These are phyloP conservation scores for Scylla paramamosain DNA, from an alignment of 1,140 invertebrate genomes.

Conservation along the genomic window DNA sequence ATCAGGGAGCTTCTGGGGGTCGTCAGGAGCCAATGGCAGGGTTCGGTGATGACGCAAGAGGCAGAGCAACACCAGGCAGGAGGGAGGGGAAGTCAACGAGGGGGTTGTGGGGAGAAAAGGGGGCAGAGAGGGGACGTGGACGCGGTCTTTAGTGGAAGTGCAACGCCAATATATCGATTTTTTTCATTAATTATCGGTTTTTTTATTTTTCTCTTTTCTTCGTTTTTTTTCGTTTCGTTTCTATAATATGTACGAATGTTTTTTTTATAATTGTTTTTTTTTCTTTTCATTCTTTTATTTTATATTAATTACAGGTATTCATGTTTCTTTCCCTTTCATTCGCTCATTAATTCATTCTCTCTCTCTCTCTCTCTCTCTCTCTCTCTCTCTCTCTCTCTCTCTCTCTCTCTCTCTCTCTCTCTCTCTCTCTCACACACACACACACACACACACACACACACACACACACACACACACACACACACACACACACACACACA, in stretches of 20 bases:
- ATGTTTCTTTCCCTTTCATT: background rate
- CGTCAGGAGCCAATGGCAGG: background rate
- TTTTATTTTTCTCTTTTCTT: background rate
- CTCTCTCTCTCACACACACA: too few relatives aligned
- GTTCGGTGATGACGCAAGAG: background rate
- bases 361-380: background rate
- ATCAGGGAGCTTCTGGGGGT: background rate
- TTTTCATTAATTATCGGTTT: too few relatives aligned
- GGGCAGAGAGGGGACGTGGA: too few relatives aligned
- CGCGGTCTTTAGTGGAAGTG: too few relatives aligned
- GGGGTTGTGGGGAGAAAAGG: too few relatives aligned
- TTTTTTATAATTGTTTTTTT: too few relatives aligned
- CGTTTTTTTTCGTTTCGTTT: background rate
- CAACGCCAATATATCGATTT: too few relatives aligned
- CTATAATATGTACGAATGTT: too few relatives aligned
- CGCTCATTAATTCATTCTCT: background rate
- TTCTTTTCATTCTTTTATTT: too few relatives aligned
- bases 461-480: background rate
- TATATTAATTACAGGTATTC: background rate
- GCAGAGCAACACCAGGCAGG: too few relatives aligned
- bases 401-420: background rate
- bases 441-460: too few relatives aligned
- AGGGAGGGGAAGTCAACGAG: too few relatives aligned
- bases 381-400: background rate
- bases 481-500: slow-evolving; percentile 20